Conservation (phyloP, 2,113 vertebrate genomes). For the Aythya baeri region DNA sequence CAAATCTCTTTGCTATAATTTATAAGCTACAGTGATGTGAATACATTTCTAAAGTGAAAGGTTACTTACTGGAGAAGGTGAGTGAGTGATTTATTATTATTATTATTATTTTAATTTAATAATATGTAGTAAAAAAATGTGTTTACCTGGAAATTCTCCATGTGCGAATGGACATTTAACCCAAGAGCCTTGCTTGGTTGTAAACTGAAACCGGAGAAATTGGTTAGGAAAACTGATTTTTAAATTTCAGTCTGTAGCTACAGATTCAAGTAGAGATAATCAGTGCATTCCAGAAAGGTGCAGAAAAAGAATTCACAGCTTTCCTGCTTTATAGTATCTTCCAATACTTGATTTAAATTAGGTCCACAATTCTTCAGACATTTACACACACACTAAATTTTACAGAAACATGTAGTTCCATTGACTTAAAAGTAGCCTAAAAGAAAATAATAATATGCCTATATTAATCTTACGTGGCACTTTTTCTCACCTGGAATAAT, state of each 20-base stretch:
- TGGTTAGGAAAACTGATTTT: not conserved
- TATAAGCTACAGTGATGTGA: not conserved
- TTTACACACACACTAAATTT: not conserved
- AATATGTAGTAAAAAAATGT: not conserved
- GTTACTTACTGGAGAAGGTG: not conserved
- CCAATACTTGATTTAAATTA: not conserved
- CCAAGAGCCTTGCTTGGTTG: slow-evolving; percentile 74
- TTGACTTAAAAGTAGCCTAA: not conserved
- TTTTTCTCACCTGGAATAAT: not conserved
- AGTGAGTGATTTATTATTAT: not conserved
- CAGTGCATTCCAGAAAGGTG: not conserved
- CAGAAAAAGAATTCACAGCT: not conserved
- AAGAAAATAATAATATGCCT: not conserved
- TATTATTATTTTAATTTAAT: not conserved
- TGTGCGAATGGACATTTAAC: slow-evolving; percentile 84
- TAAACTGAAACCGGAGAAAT: slow-evolving; percentile 79
- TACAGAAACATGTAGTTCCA: not conserved
- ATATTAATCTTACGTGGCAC: not conserved
- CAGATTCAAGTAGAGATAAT: not conserved
- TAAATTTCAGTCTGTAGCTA: not conserved
- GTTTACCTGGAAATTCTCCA: slow-evolving; percentile 79
- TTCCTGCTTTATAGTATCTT: not conserved
- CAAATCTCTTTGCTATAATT: not conserved
- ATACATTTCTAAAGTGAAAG: not conserved
- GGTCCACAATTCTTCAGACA: not conserved